A percentile compares a stretch with the other conserved stretches of the same genome.
Conservation (phyloP, 2,888 invertebrate species). For the Congeria kusceri region DNA sequence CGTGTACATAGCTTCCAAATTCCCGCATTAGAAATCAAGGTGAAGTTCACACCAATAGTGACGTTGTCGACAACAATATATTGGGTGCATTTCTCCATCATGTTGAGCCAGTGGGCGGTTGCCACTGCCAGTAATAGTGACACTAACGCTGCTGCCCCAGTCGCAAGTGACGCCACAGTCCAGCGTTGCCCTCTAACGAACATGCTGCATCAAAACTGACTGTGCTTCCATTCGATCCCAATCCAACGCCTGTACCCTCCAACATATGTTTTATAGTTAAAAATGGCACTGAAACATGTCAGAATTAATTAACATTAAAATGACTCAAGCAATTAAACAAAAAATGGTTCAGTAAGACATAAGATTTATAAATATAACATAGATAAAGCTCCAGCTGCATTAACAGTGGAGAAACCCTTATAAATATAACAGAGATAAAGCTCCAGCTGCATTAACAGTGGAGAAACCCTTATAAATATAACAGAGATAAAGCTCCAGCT, state of each 20-base stretch:
- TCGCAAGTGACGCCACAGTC: slow-evolving; percentile 68
- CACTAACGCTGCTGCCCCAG: slow-evolving; percentile 72
- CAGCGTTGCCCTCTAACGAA: slow-evolving; percentile 42
- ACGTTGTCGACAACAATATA: slow-evolving; percentile 2
- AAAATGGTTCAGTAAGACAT: too few relatives aligned
- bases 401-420: too few relatives aligned
- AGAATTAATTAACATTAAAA: too few relatives aligned
- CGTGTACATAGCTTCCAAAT: slow-evolving; percentile 68
- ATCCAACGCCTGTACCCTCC: background rate
- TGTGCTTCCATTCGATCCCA: slow-evolving; percentile 39
- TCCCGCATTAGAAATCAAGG: slow-evolving; percentile 63
- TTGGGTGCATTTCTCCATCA: slow-evolving; percentile 58
- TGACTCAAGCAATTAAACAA: too few relatives aligned
- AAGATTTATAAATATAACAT: too few relatives aligned
- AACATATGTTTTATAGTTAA: too few relatives aligned
- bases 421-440: too few relatives aligned
- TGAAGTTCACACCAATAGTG: slow-evolving; percentile 31
- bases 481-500: too few relatives aligned
- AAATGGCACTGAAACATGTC: too few relatives aligned
- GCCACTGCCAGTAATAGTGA: slow-evolving; percentile 73
- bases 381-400: too few relatives aligned
- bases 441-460: too few relatives aligned
- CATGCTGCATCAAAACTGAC: slow-evolving; percentile 28
- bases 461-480: too few relatives aligned
- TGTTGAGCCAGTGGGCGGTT: slow-evolving; percentile 76